Base-by-base conservation (phyloP, 1,140 invertebrate genomes). In the Listronotus bonariensis region DNA sequence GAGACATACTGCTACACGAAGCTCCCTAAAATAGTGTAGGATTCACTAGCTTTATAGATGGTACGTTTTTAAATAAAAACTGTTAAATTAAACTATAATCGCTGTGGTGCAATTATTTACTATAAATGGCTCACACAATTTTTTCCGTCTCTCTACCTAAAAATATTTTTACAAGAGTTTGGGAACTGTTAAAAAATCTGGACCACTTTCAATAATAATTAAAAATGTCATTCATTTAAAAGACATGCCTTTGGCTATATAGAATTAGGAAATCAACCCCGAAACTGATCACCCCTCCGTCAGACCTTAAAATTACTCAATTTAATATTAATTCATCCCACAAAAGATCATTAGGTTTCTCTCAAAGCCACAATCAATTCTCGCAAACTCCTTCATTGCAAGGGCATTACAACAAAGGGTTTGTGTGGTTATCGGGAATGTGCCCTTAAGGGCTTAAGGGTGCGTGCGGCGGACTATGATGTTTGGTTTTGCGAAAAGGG, bases 271-370 rank as follows among this genome's bases (percentile, higher is more conserved):
- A 10, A 12, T 40, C 10, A 1, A 40, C n/a, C n/a, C 41, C 17
- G 12, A 43, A 43, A 43, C 2, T 18, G 8, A 7, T 43, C 41
- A 43, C n/a, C 6, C n/a, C n/a, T 14, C 6, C n/a, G 11, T 12
- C 31, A n/a, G 7, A 9, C 6, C 18, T 6, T 15, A 32, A 56
- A 56, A 56, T 56, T 43, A 45, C 38, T 32, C 40, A 7, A 56
- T 56, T 56, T 43, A 56, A 56, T 41, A 41, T 43, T 56, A 56
- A 56, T 45, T 26, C 40, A 43, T 11, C 40, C 54, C 54, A 17
- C 54, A 38, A 56, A 56, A 56, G 54, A 56, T 56, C 54, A 56
- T 56, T 56, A 56, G 42, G 31, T 43, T 43, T 38, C 18, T 40
- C 14, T n/a, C 17, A 40, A 38, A 45, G 36, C 54, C 54, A 17